A percentile compares a stretch with the other conserved stretches of the same genome.
phyloP scores from a whole-genome alignment of 2,113 vertebrate genomes.

The Pygoscelis antarcticus region DNA sequence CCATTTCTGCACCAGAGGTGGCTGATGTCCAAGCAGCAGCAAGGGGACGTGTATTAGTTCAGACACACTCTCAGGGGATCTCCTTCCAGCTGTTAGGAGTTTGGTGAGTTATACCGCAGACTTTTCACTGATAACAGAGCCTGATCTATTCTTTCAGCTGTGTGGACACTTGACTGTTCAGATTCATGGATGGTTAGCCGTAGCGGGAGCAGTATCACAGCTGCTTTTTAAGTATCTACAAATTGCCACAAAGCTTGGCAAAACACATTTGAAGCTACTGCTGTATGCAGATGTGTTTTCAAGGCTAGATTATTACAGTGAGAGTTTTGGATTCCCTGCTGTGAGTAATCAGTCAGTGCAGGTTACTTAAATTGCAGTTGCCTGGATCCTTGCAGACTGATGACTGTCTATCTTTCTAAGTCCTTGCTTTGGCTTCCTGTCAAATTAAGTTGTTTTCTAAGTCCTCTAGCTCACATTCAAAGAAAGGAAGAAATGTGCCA shows the following conservation, averaged over 20 bases:
- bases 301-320: background rate
- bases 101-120: background rate
- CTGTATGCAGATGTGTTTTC: background rate
- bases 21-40: background rate
- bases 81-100: background rate
- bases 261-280: background rate
- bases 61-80: background rate
- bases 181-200: background rate
- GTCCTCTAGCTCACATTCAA: background rate
- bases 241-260: background rate
- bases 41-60: background rate
- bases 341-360: background rate
- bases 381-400: background rate
- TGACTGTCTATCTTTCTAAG: background rate
- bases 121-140: background rate
- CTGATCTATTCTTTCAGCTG: background rate
- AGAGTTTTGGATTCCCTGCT: background rate
- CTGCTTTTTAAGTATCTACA: background rate
- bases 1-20: background rate
- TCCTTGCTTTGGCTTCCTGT: background rate
- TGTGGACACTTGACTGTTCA: background rate
- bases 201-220: accelerated
- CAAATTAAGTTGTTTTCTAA: background rate
- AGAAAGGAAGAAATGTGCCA: background rate
- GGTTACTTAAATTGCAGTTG: background rate